Evolutionary conservation across 2,113 vertebrate genomes (phyloP).

Genomic region (Saimiri boliviensis): DNA sequence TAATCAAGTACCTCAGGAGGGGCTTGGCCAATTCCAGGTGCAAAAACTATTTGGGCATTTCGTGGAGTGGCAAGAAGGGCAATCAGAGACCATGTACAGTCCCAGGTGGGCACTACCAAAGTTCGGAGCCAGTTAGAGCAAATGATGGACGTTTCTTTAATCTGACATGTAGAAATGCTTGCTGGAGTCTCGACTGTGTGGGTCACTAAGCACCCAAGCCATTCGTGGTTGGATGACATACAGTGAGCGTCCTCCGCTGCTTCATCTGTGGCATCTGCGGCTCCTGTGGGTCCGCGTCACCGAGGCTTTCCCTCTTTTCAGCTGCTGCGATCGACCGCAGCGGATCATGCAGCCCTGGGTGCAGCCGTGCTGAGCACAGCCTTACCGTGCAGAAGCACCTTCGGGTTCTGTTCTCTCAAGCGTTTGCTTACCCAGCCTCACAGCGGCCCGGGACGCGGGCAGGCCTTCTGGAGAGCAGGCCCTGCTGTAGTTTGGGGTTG

Average conservation of each 20-base stretch:
- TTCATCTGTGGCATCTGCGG: accelerated
- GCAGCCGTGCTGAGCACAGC: accelerated
- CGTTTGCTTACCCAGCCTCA: accelerated
- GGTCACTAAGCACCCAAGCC: not conserved
- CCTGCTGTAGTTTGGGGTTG: accelerated
- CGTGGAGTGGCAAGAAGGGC: not conserved
- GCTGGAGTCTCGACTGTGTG: not conserved
- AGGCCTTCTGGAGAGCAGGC: not conserved
- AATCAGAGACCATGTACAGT: not conserved
- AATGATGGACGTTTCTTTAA: not conserved
- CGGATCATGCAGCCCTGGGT: accelerated
- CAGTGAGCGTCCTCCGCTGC: no score
- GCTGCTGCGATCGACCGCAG: accelerated
- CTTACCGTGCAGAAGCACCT: not conserved
- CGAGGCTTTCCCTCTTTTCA: accelerated
- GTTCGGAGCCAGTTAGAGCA: not conserved
- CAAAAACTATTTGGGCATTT: not conserved
- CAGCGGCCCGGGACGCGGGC: accelerated
- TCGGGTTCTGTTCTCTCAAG: not conserved
- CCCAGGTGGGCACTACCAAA: not conserved
- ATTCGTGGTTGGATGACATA: accelerated
- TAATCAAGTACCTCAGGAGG: no score
- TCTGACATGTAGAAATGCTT: not conserved
- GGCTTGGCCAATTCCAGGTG: not conserved
- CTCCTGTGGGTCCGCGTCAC: accelerated